Evolutionary conservation across 2,888 invertebrate genomes (phyloP), one percentile per base, ranked within the genome.

Genomic region (Epirrhoe tristata): DNA sequence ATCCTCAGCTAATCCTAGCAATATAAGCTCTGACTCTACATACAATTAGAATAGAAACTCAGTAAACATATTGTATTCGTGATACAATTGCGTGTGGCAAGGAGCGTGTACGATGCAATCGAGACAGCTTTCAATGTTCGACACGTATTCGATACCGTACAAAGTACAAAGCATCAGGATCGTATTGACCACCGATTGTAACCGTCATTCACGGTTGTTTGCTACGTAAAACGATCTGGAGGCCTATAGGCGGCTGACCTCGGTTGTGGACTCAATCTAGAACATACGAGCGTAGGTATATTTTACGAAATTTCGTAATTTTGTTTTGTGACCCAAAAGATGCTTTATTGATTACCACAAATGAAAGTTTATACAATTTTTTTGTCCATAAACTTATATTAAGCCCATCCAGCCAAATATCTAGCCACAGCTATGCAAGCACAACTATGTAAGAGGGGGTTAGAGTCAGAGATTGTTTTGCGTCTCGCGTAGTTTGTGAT

Each of bases 61-160:
- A n/a, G 54, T 32, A 58, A 62, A 66, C 48, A 57, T 54, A 24
- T 24, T 24, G 57, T 57, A 50, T 7, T 8, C 34, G 17, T 52
- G 57, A 57, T 58, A 32, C 36, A 53, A 36, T 48, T 58, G 56
- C 31, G 58, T 61, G 57, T 17, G 46, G 32, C 14, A 14, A n/a
- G n/a, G 17, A 55, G 43, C 46, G 48, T 58, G 53, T 61, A 61
- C 48, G 54, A 48, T 54, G 39, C 57, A 50, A 57, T 61, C 50
- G 48, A n/a, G n/a, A n/a, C n/a, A 61, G 48, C 31, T 32, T 32
- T 32, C 32, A 32, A 32, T 32, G 32, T 32, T 46, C 16, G 53
- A n/a, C n/a, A n/a, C n/a, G n/a, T n/a, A n/a, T n/a, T n/a, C n/a
- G n/a, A n/a, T n/a, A 16, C 52, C 52, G 52, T 60, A 57, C 50